Evolutionary conservation across 2,797 vertebrate genomes (phyloP), one percentile per base, ranked within the genome.

Genomic region (Tympanoctomys barrerae): DNA sequence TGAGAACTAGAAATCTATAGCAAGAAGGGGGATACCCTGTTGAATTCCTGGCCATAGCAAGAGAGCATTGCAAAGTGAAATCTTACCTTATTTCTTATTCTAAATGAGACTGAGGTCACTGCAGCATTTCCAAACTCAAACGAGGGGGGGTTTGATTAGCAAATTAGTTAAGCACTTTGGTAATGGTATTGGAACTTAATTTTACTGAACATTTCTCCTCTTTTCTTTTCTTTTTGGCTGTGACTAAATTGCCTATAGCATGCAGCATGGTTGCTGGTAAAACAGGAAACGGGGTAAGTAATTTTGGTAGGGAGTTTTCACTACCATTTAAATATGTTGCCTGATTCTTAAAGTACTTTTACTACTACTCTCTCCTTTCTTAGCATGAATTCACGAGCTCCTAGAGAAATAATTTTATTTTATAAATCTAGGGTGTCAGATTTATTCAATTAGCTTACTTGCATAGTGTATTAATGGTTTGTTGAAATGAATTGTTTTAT

Each of bases 201-300:
- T 98, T 98, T 90, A 96, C 68, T 97, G 87, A 97, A 62, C 33
- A 21, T 96, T 97, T 96, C 70, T 71, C 78, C 81, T 96, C 77
- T 94, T 78, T 46, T 87, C 62, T 97, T 73, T 94, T 95, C 86
- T 98, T 97, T 96, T 92, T 98, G 98, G 98, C 94, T 97, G 75
- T 97, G 97, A 95, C 96, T 97, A 94, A 96, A 78, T 97, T 98
- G 93, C 94, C 96, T 97, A 70, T 97, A 99, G 99, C 97, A 96
- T 97, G 98, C 98, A 97, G 98, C 98, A 42, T 99, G 98, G 98
- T 98, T 99, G 96, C 87, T 98, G 97, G 96, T 99, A 98, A 99
- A 99, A 98, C 98, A 98, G 98, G 98, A 99, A 98, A 98, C 98
- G 97, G 98, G 98, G 99, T 99, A 98, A 99, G 98, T 98, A 97